Base-by-base conservation (phyloP, 35 echinoderm and acorn worm genomes). In the Heliocidaris erythrogramma region DNA sequence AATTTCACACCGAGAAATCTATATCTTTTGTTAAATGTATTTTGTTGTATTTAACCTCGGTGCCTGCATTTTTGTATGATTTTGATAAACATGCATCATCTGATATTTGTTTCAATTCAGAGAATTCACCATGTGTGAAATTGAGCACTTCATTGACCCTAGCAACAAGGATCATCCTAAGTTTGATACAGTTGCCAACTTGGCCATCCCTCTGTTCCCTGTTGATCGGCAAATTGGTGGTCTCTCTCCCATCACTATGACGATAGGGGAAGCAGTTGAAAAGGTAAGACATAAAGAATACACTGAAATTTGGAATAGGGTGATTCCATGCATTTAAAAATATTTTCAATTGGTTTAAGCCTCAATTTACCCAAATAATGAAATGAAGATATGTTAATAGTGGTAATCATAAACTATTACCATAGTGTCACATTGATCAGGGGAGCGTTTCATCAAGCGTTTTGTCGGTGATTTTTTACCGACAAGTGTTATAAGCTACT, bases 61-160 rank as follows among this genome's bases (percentile, higher is more conserved):
- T 2, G 9, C 13, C 2, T 11, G 35, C 52, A 10, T 14, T 56
- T 56, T 9, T 56, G 52, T 56, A 14, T 56, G 52, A 11, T 56
- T 42, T 42, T 42, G 0, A 56, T 56, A 56, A 12, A 56, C 7
- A 10, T 56, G 52, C 14, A 78, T 78, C 65, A 78, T 78, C 7
- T n/a, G 7, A 78, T 78, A 78, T 78, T 17, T n/a, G 8, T 78
- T 78, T 27, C 0, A 78, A n/a, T 78, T 31, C 94, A 99, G 98
- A 85, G 98, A 99, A 86, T 99, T 99, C 90, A 96, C 97, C 47
- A 97, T 97, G 96, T 95, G 94, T 48, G 98, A 99, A 65, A 99
- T 99, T 49, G 98, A 99, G 94, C 98, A 99, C 78, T 99, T 99
- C 85, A 97, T 99, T 9, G 98, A 99, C 94, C 98, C 98, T n/a